Base-by-base conservation (phyloP, 2,888 invertebrate species). In the Drosophila subsilvestris region DNA sequence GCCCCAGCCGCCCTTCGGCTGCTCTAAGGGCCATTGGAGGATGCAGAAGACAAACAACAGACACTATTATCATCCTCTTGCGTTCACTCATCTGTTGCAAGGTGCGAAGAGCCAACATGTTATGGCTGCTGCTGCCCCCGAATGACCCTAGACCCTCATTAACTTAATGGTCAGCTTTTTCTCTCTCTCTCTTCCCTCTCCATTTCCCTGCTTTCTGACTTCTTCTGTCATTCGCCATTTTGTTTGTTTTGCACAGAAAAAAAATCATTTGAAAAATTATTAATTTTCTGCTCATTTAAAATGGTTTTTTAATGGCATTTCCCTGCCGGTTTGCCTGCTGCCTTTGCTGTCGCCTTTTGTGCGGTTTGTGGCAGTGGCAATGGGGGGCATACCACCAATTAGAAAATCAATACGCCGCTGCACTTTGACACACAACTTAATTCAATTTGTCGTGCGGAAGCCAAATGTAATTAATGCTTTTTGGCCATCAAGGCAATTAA, bases 101-200 rank as follows among this genome's bases (percentile, higher is more conserved):
- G 84, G 84, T 84, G 84, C 60, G 73, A 84, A 86, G 79, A 63
- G 68, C 65, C 80, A 84, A 78, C 86, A 79, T 81, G 37, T 37
- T 37, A n/a, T 14, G 80, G 69, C 76, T 75, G 56, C 49, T 22
- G 42, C 50, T 37, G 58, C 29, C 50, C 72, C 76, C 42, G 81
- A 86, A 83, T 84, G 86, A 84, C 84, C 84, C 86, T 86, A 81
- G 86, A 84, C 86, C 84, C 86, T 86, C 84, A 86, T 84, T 84
- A 86, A 79, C 71, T 84, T 86, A 86, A 84, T 84, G 86, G 78
- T 83, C 79, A 82, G 73, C 65, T 67, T 25, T 25, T 25, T 8
- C 17, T 32, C 10, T n/a, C 27, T 1, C 27, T 12, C 32, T 12
- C 3, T 12, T 0, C 48, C 14, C 32, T 37, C 27, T 8, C 29